A percentile compares a stretch with the other conserved stretches of the same genome.
These are phyloP conservation scores for Phenacoccus solenopsis DNA, from an alignment of 1,140 invertebrate species.

Conservation along the genomic window DNA sequence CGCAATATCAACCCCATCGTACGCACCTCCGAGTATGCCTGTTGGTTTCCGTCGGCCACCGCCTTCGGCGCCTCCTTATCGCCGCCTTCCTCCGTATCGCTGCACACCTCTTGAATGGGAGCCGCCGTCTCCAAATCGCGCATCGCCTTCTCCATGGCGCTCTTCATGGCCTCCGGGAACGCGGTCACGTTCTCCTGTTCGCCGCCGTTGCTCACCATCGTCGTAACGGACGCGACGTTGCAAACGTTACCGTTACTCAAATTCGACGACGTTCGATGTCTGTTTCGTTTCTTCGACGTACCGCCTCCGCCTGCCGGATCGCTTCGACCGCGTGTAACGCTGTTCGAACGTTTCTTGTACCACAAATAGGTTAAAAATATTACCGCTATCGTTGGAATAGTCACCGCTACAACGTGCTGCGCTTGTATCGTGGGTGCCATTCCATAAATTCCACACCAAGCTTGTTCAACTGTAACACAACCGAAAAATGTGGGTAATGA, in stretches of 20 bases:
- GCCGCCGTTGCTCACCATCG: not conserved
- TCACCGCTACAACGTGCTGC: slow-evolving; percentile 4
- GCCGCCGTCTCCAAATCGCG: slow-evolving; percentile 10
- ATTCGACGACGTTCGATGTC: not conserved
- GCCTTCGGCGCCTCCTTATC: not conserved
- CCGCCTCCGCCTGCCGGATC: slow-evolving; percentile 1
- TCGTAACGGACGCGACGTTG: not conserved
- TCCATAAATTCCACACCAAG: slow-evolving; percentile 14
- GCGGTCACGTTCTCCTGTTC: too few species aligned
- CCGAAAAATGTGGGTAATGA: not conserved
- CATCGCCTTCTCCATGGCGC: slow-evolving; percentile 12
- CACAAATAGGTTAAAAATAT: slow-evolving; percentile 7
- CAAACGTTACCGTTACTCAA: not conserved
- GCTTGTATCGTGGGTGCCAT: slow-evolving; percentile 9
- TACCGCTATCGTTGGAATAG: slow-evolving; percentile 8
- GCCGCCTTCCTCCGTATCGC: not conserved
- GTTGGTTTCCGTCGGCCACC: too few species aligned
- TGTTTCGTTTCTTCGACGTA: not conserved
- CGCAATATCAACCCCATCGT: too few species aligned
- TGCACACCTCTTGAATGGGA: slow-evolving; percentile 11
- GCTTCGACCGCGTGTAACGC: not conserved
- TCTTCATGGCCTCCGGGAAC: slow-evolving; percentile 11
- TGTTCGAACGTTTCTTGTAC: slow-evolving; percentile 11
- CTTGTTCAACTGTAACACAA: slow-evolving; percentile 10
- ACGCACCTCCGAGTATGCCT: too few species aligned